Evolutionary conservation across 2,113 vertebrate genomes (phyloP).

Genomic region (Malurus melanocephalus): DNA sequence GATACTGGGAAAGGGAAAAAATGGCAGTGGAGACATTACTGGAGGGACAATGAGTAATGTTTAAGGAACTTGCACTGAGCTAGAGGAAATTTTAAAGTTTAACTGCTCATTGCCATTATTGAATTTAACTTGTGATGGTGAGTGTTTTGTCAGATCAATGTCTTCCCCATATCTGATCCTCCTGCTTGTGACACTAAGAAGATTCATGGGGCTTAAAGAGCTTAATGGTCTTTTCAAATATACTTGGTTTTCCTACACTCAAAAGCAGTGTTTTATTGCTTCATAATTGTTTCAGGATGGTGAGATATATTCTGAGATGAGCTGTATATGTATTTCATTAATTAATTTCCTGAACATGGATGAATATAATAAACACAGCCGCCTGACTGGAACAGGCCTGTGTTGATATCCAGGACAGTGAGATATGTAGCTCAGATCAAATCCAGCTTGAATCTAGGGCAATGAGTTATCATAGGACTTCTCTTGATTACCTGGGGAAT

Average conservation of each 20-base stretch:
- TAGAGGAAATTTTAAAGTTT: background rate
- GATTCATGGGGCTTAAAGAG: background rate
- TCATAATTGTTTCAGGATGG: background rate
- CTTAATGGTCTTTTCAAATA: background rate
- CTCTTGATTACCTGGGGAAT: background rate
- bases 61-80: background rate
- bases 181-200: background rate
- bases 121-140: background rate
- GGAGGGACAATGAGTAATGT: background rate
- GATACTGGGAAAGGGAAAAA: background rate
- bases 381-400: background rate
- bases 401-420: background rate
- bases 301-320: background rate
- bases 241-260: background rate
- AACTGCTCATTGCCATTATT: background rate
- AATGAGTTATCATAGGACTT: background rate
- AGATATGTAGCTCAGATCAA: background rate
- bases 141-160: background rate
- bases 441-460: background rate
- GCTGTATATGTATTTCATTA: background rate
- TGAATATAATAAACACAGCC: background rate
- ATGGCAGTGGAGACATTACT: background rate
- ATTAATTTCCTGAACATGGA: background rate
- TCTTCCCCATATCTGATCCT: background rate
- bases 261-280: background rate